Evolutionary conservation across 2,888 invertebrate genomes (phyloP).

Genomic region (Antheraea yamamai): DNA sequence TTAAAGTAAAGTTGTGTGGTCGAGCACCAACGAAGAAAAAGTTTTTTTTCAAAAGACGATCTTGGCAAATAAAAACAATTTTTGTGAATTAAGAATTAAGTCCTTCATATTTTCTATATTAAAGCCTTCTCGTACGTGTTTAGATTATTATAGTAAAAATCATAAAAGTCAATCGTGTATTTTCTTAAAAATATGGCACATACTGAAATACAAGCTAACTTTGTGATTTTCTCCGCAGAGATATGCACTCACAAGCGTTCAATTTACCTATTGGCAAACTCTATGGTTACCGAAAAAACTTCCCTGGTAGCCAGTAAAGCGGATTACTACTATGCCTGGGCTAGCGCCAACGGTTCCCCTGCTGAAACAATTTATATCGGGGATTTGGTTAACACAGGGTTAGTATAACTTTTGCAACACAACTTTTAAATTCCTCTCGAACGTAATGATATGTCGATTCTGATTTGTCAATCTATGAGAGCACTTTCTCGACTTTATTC

Average conservation of each 20-base stretch:
- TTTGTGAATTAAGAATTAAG: no score
- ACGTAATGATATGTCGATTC: not conserved
- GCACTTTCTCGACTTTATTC: not conserved
- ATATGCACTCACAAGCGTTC: not conserved
- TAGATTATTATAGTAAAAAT: no score
- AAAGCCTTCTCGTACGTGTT: no score
- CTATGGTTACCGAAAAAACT: not conserved
- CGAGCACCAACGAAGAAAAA: no score
- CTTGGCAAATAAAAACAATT: not conserved
- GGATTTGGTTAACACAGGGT: not conserved
- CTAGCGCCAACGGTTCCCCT: not conserved
- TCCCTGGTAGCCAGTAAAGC: not conserved
- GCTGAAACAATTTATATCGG: conserved; percentile 9
- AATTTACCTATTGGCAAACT: not conserved
- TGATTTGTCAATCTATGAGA: not conserved
- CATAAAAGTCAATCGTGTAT: no score
- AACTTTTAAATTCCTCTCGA: not conserved
- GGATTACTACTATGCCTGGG: not conserved
- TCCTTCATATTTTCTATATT: no score
- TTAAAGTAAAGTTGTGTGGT: no score
- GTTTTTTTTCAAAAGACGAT: no score
- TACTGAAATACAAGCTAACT: not conserved
- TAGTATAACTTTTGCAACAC: not conserved
- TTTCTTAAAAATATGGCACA: no score
- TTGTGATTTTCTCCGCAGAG: not conserved